Evolutionary conservation across 2,888 invertebrate genomes (phyloP), one percentile per base, ranked within the genome.

Genomic region (Nymphalis c-album): DNA sequence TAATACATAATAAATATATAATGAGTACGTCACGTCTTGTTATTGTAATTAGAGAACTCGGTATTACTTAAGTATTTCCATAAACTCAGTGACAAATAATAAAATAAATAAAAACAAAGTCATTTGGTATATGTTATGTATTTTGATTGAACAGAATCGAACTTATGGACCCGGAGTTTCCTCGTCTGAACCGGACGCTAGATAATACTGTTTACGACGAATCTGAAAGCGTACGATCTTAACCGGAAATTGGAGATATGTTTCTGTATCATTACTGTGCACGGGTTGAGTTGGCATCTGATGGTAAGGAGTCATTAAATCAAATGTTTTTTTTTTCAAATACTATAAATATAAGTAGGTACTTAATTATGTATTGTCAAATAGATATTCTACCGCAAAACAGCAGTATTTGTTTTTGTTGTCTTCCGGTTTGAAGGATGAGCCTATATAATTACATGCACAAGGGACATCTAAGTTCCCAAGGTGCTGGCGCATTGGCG

Each of bases 1-100:
- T 57, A 57, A 57, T 57, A 57, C n/a, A 57, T 57, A 35, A 55
- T 55, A 51, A 22, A 8, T 2, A 53, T 47, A 48, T 57, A 35
- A 57, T 10, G 26, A 16, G 1, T 6, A 57, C 57, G 40, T 57
- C 57, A 35, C 18, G 5, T 1, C 18, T 13, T 2, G 18, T 40
- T 57, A 13, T 57, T 18, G 40, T 57, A 40, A 57, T 57, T 57
- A 57, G 20, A 57, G 35, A 40, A 40, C 35, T 20, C 10, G 17
- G 40, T 22, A 53, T 10, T 53, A 53, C 26, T 53, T 16, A 17
- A 20, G n/a, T 10, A 40, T 13, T 17, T 40, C 17, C 31, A 31
- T 31, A 26, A 2, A 53, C 20, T 16, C 26, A 7, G 48, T 8
- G 48, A 48, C 48, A 48, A 18, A 18, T 48, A 18, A 17, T 7